These are phyloP conservation scores for Mesochorus sp. DNA, from an alignment of 2,888 invertebrate genomes.

Conservation along the genomic window DNA sequence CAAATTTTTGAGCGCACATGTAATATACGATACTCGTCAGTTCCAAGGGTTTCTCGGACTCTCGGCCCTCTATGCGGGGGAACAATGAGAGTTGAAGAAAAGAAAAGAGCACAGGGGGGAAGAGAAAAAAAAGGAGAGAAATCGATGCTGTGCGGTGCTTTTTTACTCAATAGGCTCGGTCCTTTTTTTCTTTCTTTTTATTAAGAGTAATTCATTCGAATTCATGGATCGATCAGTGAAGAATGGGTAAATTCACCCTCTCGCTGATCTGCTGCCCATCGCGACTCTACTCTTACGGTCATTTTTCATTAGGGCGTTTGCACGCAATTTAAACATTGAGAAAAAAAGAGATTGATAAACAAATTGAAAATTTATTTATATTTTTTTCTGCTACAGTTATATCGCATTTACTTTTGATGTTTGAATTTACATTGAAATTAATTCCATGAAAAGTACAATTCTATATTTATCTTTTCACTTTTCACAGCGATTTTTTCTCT, in stretches of 20 bases:
- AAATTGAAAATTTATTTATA: neutral
- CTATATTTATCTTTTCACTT: neutral
- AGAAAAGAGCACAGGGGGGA: neutral
- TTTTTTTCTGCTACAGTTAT: neutral
- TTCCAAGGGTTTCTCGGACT: constrained; percentile 38
- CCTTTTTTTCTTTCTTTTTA: constrained; percentile 34
- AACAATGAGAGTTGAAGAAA: constrained; percentile 44
- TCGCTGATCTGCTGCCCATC: constrained; percentile 17
- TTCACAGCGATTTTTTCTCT: neutral
- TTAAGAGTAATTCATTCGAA: constrained; percentile 51
- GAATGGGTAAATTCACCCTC: constrained; percentile 43
- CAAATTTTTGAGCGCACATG: neutral
- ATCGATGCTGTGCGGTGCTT: constrained; percentile 33
- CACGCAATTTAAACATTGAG: neutral
- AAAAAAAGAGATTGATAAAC: neutral
- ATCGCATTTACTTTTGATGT: too few relatives aligned
- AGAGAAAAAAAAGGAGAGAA: constrained; percentile 33
- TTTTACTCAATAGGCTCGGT: constrained; percentile 38
- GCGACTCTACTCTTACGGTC: neutral
- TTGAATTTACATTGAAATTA: too few relatives aligned
- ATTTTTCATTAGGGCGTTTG: constrained; percentile 20
- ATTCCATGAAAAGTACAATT: neutral
- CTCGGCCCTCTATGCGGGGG: constrained; percentile 28
- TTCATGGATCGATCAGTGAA: constrained; percentile 42
- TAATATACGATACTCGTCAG: neutral